Evolutionary conservation across 2,888 invertebrate species (phyloP).

Genomic region (Scaptomyza cyrtandrae): DNA sequence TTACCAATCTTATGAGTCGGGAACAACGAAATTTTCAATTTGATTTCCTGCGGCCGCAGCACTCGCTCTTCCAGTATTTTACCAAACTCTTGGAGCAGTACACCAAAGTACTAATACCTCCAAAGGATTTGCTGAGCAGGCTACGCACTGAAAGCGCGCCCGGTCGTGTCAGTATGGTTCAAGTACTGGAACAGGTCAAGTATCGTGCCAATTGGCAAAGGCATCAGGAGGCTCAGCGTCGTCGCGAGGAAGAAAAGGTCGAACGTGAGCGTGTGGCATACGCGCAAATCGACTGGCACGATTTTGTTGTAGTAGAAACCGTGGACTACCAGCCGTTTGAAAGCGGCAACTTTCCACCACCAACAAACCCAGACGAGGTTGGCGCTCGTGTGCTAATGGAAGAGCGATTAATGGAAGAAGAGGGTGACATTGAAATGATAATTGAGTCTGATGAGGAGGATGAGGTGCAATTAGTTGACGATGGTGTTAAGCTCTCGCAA

Average conservation of each 20-base stretch:
- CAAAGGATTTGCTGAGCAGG: slow-evolving; percentile 93
- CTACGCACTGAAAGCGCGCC: slow-evolving; percentile 91
- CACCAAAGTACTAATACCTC: slow-evolving; percentile 97
- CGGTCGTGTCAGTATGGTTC: slow-evolving; percentile 85
- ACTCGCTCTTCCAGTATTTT: slow-evolving; percentile 99
- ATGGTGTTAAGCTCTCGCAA: slow-evolving; percentile 86
- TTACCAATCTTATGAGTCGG: slow-evolving; percentile 99
- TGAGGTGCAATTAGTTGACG: slow-evolving; percentile 64
- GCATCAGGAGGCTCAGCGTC: slow-evolving; percentile 96
- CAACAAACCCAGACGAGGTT: slow-evolving; percentile 98
- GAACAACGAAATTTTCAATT: slow-evolving; percentile 99
- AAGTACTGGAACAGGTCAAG: slow-evolving; percentile 94
- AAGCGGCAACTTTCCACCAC: slow-evolving; percentile 97
- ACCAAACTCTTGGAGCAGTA: slow-evolving; percentile 99
- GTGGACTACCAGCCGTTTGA: slow-evolving; percentile 99
- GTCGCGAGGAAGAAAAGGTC: slow-evolving; percentile 96
- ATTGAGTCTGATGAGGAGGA: slow-evolving; percentile 93
- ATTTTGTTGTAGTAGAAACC: slow-evolving; percentile 99
- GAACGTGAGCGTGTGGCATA: slow-evolving; percentile 98
- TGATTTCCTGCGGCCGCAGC: slow-evolving; percentile 99
- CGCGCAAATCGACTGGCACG: slow-evolving; percentile 99
- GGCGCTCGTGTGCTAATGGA: slow-evolving; percentile 97
- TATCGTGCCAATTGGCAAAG: slow-evolving; percentile 98
- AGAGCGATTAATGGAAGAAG: slow-evolving; percentile 91
- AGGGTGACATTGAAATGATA: slow-evolving; percentile 95